Evolutionary conservation across 2,797 vertebrate genomes (phyloP).

Genomic region (Rhynchotus rufescens): DNA sequence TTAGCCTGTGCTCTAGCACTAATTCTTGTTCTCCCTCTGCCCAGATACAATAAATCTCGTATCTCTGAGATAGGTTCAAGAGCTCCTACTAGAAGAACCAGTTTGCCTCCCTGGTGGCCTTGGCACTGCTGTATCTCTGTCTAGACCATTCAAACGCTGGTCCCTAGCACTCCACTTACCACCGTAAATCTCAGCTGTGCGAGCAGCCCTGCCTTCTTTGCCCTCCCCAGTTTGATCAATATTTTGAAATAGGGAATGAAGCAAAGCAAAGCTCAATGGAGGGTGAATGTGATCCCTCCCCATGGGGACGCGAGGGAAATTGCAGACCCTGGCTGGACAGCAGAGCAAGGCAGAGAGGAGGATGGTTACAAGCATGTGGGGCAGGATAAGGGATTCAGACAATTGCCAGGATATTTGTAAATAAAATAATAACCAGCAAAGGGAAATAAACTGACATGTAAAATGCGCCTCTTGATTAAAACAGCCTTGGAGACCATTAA

Average conservation of each 20-base stretch:
- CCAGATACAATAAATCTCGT: not conserved
- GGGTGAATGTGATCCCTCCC: not conserved
- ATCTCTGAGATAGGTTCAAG: not conserved
- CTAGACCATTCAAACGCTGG: not conserved
- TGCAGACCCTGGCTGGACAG: not conserved
- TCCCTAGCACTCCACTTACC: not conserved
- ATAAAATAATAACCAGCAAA: slow-evolving; percentile 59
- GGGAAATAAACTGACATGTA: slow-evolving; percentile 35
- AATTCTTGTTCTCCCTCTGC: not conserved
- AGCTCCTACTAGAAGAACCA: not conserved
- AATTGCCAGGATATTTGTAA: slow-evolving; percentile 60
- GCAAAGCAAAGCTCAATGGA: not conserved
- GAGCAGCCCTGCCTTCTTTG: not conserved
- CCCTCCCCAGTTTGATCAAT: not conserved
- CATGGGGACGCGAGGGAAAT: slow-evolving; percentile 1
- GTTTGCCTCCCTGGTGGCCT: not conserved
- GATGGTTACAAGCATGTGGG: not conserved
- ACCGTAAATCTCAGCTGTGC: slow-evolving; percentile 5
- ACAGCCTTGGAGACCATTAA: slow-evolving; percentile 54
- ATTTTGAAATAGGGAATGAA: not conserved
- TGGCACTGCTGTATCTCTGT: slow-evolving; percentile 22
- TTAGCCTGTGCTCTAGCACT: not conserved
- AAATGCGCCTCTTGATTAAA: slow-evolving; percentile 59
- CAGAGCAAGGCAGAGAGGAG: not conserved
- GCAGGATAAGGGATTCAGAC: not conserved